Evolutionary conservation across 2,888 invertebrate species (phyloP).

Genomic region (Stenoptilia bipunctidactyla): DNA sequence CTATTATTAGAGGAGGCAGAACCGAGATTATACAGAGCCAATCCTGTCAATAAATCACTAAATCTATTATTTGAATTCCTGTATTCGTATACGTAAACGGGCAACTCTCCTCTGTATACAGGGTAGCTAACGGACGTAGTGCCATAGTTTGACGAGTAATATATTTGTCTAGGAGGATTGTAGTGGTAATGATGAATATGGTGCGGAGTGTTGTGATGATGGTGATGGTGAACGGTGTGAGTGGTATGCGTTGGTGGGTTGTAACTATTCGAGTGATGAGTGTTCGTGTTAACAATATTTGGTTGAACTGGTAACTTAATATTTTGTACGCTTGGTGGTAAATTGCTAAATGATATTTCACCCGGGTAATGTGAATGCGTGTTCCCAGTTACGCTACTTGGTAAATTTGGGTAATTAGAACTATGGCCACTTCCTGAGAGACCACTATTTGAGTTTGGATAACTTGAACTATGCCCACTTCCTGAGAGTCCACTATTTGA

Average conservation of each 20-base stretch:
- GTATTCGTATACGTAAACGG: constrained; percentile 50
- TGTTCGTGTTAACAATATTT: neutral
- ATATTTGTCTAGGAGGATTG: constrained; percentile 46
- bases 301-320: neutral
- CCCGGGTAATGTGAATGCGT: too few species aligned
- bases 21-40: constrained; percentile 55
- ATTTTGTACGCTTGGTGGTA: neutral
- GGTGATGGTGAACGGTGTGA: neutral
- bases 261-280: neutral
- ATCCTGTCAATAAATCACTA: constrained; percentile 42
- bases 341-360: too few species aligned
- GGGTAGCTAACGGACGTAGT: constrained; percentile 37
- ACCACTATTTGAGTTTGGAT: too few species aligned
- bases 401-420: too few species aligned
- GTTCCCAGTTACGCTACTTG: too few species aligned
- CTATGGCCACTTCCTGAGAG: too few species aligned
- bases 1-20: neutral
- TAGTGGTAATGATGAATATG: constrained; percentile 34
- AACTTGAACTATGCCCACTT: too few species aligned
- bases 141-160: constrained; percentile 44
- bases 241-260: neutral
- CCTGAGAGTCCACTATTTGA: too few species aligned
- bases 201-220: neutral
- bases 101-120: constrained; percentile 47
- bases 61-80: constrained; percentile 42